Evolutionary conservation across 92 coral and sea anemone species (phyloP).

Genomic region (Heteractis magnifica): DNA sequence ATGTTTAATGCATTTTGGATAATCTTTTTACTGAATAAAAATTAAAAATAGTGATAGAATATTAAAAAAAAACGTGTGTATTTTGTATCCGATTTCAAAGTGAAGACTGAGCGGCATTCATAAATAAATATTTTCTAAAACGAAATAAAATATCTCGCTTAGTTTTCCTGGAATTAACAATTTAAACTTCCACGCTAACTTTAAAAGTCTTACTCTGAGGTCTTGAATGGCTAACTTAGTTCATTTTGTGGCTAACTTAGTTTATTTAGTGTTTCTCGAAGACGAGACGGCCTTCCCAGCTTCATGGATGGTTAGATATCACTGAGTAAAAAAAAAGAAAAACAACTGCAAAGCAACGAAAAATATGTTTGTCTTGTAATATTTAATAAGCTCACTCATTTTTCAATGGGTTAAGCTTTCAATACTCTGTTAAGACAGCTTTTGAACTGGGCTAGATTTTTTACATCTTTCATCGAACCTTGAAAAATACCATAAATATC

Average conservation of each 20-base stretch:
- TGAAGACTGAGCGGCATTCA: slow-evolving; percentile 11
- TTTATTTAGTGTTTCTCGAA: background rate
- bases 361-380: slow-evolving; percentile 2
- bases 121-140: background rate
- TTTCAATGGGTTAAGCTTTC: background rate
- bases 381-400: background rate
- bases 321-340: background rate
- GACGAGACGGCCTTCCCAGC: background rate
- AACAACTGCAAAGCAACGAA: slow-evolving; percentile 11
- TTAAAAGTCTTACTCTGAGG: background rate
- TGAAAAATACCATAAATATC: background rate
- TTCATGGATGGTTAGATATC: slow-evolving; percentile 23
- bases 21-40: background rate
- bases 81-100: background rate
- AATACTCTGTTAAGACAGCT: background rate
- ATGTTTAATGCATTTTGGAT: background rate
- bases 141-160: background rate
- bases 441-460: background rate
- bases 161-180: background rate
- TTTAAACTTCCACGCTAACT: background rate
- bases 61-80: background rate
- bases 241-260: background rate
- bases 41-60: background rate
- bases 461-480: background rate
- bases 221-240: background rate